Base-by-base conservation (phyloP, 1,140 invertebrate species). In the Macrobrachium rosenbergii region DNA sequence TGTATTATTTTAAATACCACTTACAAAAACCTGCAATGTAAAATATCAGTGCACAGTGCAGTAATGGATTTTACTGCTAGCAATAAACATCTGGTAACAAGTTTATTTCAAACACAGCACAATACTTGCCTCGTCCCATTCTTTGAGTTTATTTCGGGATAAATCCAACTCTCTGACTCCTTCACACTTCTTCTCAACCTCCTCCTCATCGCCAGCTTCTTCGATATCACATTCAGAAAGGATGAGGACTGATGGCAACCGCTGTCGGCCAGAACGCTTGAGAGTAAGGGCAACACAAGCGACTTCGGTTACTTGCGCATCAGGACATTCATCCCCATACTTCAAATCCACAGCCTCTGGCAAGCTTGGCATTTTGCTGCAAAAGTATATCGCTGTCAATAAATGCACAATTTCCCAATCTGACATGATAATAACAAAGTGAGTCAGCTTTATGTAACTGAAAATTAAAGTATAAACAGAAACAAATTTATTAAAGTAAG, bases 191-290 rank as follows among this genome's bases (percentile, higher is more conserved):
- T 76, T 73, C 69, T 87, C 85, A 45, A 89, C 82, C 62, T 89
- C 82, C 17, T 88, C 82, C 45, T 89, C 89, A 77, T 89, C 89
- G 10, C 89, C 89, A 14, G 89, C 89, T 12, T 89, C 81, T 58
- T 89, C 89, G 19, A 89, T 89, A 28, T 89, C 89, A 67, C 89
- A 89, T 60, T 87, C 89, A 12, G 89, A 87, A 6, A 89, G 82
- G 75, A 89, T 89, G 77, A 89, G 89, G 23, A 89, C 89, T 0
- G 86, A 86, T 5, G 89, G 89, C 19, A 87, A 78, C 5, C 89
- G 82, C 69, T 79, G 85, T n/a, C 89, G 86, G 2, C 86, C 89
- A 19, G 58, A 75, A 43, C 83, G 79, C 16, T 84, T 83, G 21
- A 89, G 87, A 73, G 82, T 88, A 17, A 89, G 82, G 19, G 89